Percentiles rank a stretch among this genome's conserved stretches.
These are phyloP conservation scores for Drosophila anomelani DNA, from an alignment of 2,888 invertebrate genomes.

Conservation along the genomic window DNA sequence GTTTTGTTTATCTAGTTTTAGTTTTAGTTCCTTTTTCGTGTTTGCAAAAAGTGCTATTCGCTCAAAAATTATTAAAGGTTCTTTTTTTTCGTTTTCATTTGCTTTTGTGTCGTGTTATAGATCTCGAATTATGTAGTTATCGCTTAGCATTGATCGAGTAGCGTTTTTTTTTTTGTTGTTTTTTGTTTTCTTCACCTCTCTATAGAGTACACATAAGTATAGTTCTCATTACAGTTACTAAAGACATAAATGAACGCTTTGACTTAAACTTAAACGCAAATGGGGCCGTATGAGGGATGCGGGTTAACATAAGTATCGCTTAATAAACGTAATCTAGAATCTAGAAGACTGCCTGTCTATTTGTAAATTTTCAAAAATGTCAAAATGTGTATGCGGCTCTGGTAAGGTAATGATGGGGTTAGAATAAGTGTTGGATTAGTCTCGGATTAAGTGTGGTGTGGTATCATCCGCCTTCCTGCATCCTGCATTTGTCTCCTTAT, in stretches of 20 bases:
- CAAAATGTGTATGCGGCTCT: constrained; percentile 45
- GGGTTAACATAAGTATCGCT: constrained; percentile 57
- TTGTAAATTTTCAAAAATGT: constrained; percentile 70
- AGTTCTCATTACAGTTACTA: constrained; percentile 63
- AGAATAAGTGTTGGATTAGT: constrained; percentile 23
- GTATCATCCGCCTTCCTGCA: constrained; percentile 19
- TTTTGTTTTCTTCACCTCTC: constrained; percentile 18
- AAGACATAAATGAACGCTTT: constrained; percentile 67
- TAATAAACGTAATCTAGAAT: constrained; percentile 56
- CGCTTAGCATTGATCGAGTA: constrained; percentile 40
- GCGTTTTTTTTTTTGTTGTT: constrained; percentile 26
- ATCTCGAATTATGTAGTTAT: constrained; percentile 50
- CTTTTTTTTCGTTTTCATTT: constrained; percentile 32
- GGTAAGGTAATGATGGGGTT: constrained; percentile 26
- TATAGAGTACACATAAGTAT: constrained; percentile 56
- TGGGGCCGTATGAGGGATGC: constrained; percentile 39
- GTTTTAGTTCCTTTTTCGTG: constrained; percentile 55
- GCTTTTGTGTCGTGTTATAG: constrained; percentile 40
- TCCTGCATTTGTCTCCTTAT: constrained; percentile 55
- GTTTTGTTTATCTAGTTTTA: constrained; percentile 59
- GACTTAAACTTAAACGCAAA: constrained; percentile 61
- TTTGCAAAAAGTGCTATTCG: constrained; percentile 81
- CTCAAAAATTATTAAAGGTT: constrained; percentile 72
- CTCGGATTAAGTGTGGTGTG: constrained; percentile 42
- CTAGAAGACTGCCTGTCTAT: constrained; percentile 72